A percentile compares a stretch with the other conserved stretches of the same genome.
Conservation (phyloP, 2,797 vertebrate species). For the Myoxocephalus aenaeus region DNA sequence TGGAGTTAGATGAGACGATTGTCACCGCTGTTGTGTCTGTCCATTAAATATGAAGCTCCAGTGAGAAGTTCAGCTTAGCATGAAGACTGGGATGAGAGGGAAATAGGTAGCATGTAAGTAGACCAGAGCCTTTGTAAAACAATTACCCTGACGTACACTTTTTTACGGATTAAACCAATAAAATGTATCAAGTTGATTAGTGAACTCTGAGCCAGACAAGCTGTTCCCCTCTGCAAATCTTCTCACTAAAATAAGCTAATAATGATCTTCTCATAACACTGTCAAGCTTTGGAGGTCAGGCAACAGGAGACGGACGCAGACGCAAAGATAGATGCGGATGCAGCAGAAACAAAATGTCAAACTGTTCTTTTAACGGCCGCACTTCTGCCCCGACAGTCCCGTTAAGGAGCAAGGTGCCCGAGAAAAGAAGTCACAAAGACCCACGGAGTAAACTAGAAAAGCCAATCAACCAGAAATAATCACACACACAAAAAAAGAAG, state of each 20-base stretch:
- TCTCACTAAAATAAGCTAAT: not conserved
- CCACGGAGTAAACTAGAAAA: not conserved
- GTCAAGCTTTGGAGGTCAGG: no score
- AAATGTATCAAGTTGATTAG: not conserved
- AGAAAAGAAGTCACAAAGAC: not conserved
- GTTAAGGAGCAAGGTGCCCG: not conserved
- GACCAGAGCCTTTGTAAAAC: not conserved
- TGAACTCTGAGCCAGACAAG: not conserved
- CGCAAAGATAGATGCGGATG: no score
- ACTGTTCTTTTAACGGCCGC: not conserved
- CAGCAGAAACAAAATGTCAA: not conserved
- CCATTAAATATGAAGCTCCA: not conserved
- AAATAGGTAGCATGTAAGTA: not conserved
- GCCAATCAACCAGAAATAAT: no score
- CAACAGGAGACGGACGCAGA: no score
- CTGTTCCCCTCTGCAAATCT: not conserved
- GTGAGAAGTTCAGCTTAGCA: not conserved
- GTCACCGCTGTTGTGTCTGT: not conserved
- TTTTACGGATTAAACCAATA: not conserved
- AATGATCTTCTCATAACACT: not conserved
- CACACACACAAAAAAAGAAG: no score
- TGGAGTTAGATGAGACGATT: not conserved
- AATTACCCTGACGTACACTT: not conserved
- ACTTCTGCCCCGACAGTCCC: not conserved
- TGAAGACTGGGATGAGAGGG: not conserved